phyloP scores from a whole-genome alignment of 2,888 invertebrate species.

The Tetragonisca angustula region DNA sequence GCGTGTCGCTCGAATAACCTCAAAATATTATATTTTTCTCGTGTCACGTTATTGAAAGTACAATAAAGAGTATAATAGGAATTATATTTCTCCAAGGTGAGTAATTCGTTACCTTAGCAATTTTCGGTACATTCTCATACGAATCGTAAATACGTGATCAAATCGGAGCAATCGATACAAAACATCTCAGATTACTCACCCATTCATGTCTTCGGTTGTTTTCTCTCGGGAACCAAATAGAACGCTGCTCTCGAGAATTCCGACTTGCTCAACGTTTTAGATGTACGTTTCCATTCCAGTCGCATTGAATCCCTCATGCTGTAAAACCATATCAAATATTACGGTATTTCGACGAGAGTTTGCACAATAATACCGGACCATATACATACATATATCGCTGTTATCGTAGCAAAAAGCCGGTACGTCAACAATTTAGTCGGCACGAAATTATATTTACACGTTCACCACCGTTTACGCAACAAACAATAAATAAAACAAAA shows the following conservation, averaged over 20 bases:
- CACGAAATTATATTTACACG: background rate
- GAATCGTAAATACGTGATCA: background rate
- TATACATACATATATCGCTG: background rate
- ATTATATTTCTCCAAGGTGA: too few species aligned
- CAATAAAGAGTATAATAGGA: too few species aligned
- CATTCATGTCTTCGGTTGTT: too few species aligned
- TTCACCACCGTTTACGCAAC: background rate
- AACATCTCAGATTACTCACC: slow-evolving; percentile 22
- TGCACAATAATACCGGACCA: background rate
- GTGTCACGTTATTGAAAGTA: background rate
- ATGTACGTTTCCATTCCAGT: background rate
- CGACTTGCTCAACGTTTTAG: background rate
- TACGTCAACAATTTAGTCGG: background rate
- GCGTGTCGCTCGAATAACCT: background rate
- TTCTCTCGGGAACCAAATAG: background rate
- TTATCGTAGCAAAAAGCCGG: background rate
- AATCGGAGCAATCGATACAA: slow-evolving; percentile 11
- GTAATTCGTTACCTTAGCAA: background rate
- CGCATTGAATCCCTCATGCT: background rate
- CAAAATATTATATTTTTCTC: background rate
- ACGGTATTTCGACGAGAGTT: background rate
- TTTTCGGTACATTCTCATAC: background rate
- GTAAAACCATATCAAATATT: background rate
- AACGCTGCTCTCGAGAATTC: background rate
- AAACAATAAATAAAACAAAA: background rate